These are phyloP conservation scores for Phocides pigmalion DNA, from an alignment of 1,140 invertebrate genomes.

Conservation along the genomic window DNA sequence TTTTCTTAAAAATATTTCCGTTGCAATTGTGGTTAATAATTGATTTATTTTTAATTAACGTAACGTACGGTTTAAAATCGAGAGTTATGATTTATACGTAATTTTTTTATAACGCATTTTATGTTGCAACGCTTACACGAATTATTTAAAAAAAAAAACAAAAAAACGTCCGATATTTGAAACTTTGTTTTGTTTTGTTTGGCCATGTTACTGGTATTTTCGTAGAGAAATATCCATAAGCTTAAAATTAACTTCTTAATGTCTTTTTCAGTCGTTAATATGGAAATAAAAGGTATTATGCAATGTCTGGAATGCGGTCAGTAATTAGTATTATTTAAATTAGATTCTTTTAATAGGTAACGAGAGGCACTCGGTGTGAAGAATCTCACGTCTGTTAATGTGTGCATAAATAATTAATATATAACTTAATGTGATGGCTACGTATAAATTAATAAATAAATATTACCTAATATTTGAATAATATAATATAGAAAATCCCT, in stretches of 20 bases:
- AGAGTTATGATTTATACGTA: neutral
- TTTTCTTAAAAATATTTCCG: conserved; percentile 2
- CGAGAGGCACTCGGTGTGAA: conserved; percentile 1
- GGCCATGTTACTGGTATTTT: too few species aligned
- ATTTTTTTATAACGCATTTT: neutral
- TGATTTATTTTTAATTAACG: neutral
- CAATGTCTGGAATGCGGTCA: conserved; percentile 29
- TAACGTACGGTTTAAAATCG: neutral
- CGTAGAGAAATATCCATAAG: neutral
- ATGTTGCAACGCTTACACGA: neutral
- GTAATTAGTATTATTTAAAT: conserved; percentile 25
- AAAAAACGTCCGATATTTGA: neutral
- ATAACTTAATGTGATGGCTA: too few species aligned
- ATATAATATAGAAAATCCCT: too few species aligned
- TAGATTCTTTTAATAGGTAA: conserved; percentile 8
- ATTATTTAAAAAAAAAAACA: neutral
- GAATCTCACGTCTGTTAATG: conserved; percentile 9
- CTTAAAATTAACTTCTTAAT: conserved; percentile 7
- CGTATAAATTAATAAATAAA: too few species aligned
- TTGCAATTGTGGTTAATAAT: neutral
- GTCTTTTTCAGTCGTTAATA: conserved; percentile 17
- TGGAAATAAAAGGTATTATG: conserved; percentile 29
- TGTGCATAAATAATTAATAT: too few species aligned
- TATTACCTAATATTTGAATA: too few species aligned
- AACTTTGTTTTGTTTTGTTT: neutral